Evolutionary conservation across 2,888 invertebrate species (phyloP), one percentile per base, ranked within the genome.

Genomic region (Lissocephala sabroskyi): DNA sequence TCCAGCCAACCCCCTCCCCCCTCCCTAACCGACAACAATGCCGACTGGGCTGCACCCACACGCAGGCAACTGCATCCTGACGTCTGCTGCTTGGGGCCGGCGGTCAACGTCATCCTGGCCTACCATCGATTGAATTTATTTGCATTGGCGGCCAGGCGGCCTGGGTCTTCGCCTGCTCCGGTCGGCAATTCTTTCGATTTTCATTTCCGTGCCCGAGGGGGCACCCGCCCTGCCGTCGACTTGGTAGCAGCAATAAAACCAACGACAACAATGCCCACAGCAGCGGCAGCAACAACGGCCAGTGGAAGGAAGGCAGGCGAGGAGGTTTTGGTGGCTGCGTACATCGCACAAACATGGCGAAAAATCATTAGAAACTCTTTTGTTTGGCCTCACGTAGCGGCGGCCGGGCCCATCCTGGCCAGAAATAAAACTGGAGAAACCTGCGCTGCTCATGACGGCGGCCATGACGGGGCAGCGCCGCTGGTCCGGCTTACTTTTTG

Each of bases 311-410:
- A 1, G 11, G 6, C 10, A 9, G 11, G 16, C 14, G 13, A 1
- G 5, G 19, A n/a, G 16, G n/a, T n/a, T n/a, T n/a, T 23, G 23
- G 3, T 32, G n/a, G 37, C 11, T 17, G 37, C 41, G 29, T 41
- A 35, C 35, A 30, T 13, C 71, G 55, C 59, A 65, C 71, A 71
- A 75, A 78, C 73, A 78, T 53, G 65, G 59, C 65, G 75, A 76
- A 74, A 76, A 77, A 77, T 79, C 76, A 79, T 79, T 76, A 79
- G 79, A 75, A 79, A 60, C 78, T 73, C 65, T 65, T 79, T 77
- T 79, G 78, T 77, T 75, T 56, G 28, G 56, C 56, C 56, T 55
- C 76, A 77, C 63, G 63, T 70, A 16, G 58, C 41, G 26, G 43
- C 11, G 10, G 30, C 23, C 23, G 23, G 23, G 23, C n/a, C n/a